These are phyloP conservation scores for Emydocephalus ijimae DNA, from an alignment of 2,113 vertebrate genomes.

Conservation along the genomic window DNA sequence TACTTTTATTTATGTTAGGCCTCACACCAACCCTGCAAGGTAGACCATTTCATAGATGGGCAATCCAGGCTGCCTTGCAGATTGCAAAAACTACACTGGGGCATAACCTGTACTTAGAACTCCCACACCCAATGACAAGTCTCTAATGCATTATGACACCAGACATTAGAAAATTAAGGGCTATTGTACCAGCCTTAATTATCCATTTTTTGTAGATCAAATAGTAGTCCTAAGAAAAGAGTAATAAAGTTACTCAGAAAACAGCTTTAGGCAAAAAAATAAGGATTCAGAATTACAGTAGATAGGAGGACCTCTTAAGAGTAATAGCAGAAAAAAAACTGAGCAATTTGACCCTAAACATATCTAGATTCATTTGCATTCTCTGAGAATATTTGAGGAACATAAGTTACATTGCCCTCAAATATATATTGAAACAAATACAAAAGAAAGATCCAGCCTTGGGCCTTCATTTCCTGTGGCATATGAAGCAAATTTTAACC, in stretches of 20 bases:
- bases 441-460: neutral
- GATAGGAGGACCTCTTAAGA: neutral
- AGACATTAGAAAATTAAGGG: neutral
- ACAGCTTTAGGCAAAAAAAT: neutral
- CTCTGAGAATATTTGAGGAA: neutral
- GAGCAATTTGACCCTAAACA: neutral
- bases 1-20: neutral
- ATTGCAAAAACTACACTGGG: neutral
- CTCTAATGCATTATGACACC: neutral
- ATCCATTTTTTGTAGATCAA: neutral
- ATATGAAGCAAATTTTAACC: neutral
- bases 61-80: neutral
- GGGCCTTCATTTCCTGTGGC: neutral
- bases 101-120: neutral
- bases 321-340: neutral
- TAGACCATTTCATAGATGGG: neutral
- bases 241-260: neutral
- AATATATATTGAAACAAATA: neutral
- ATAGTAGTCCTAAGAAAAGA: neutral
- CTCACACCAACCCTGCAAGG: slow-evolving; percentile 8
- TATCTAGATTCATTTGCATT: neutral
- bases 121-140: neutral
- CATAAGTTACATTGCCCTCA: neutral
- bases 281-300: neutral
- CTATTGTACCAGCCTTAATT: neutral